Evolutionary conservation across 1,140 invertebrate genomes (phyloP), one percentile per base, ranked within the genome.

Genomic region (Nephila pilipes): DNA sequence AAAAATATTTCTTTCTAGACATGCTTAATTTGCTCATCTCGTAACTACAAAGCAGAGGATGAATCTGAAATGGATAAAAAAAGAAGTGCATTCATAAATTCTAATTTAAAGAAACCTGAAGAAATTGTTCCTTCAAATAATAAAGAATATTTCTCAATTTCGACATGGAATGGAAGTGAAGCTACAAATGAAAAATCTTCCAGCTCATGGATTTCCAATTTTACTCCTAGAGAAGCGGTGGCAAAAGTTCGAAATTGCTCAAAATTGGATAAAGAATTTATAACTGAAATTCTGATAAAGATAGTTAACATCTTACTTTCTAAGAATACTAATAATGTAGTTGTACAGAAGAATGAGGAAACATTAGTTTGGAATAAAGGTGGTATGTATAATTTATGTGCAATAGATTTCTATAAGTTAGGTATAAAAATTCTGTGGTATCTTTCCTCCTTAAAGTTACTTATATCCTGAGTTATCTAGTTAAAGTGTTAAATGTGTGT

Each of bases 181-280:
- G 8, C 6, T 58, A 12, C 55, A 25, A 25, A 81, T 57, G 69
- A 22, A 57, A 90, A 29, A n/a, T 1, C 88, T 58, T 1, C 18
- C 57, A 65, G 25, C 8, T 54, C 85, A 5, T 90, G 90, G 85
- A 32, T 85, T 32, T 5, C 14, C 25, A 94, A 96, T 93, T 97
- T 98, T 95, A 96, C 97, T 95, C 96, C 97, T 6, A 96, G 98
- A 94, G 96, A 97, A 57, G 94, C 95, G 88, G 95, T 96, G 29
- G 97, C 98, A 95, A 96, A 95, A 94, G 97, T 98, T 0, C 96
- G 97, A 93, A 99, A 99, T 95, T 99, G 98, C 95, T 98, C 98
- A 2, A 96, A 97, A 95, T 95, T 99, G n/a, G 96, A 98, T 83
- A 97, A 96, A 95, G 95, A 95, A 90, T 95, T 98, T 36, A 96